A percentile compares a stretch with the other conserved stretches of the same genome.
These are phyloP conservation scores for Pteria penguin DNA, from an alignment of 2,888 invertebrate genomes.

Conservation along the genomic window DNA sequence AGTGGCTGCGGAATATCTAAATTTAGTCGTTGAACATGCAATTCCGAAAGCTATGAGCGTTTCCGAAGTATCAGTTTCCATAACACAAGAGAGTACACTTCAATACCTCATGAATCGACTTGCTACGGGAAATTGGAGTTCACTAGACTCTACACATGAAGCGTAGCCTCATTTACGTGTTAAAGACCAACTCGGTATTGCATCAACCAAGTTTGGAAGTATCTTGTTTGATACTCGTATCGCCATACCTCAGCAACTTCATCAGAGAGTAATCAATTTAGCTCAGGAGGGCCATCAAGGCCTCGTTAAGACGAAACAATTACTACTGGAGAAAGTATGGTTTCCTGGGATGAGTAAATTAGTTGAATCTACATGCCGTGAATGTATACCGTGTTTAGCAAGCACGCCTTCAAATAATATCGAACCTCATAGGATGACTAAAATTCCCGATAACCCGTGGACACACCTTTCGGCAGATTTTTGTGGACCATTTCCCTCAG, in stretches of 20 bases:
- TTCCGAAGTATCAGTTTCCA: slow-evolving; percentile 32
- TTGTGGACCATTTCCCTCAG: slow-evolving; percentile 36
- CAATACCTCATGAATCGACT: slow-evolving; percentile 14
- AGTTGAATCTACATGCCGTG: slow-evolving; percentile 32
- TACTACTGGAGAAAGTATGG: slow-evolving; percentile 45
- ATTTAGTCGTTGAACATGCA: slow-evolving; percentile 29
- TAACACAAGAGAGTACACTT: slow-evolving; percentile 2
- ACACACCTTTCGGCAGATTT: slow-evolving; percentile 42
- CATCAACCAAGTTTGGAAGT: neutral
- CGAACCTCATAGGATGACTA: slow-evolving; percentile 42
- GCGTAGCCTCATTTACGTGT: neutral
- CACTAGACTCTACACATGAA: neutral
- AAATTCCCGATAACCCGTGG: slow-evolving; percentile 42
- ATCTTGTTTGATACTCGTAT: slow-evolving; percentile 29
- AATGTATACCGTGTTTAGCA: slow-evolving; percentile 41
- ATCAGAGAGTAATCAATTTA: slow-evolving; percentile 41
- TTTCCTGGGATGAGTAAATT: slow-evolving; percentile 23
- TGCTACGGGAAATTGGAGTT: slow-evolving; percentile 6
- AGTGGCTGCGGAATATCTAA: slow-evolving; percentile 38
- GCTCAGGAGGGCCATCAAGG: slow-evolving; percentile 62
- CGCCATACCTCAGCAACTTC: slow-evolving; percentile 47
- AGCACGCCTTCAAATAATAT: neutral
- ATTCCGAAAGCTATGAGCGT: slow-evolving; percentile 46
- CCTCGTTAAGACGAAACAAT: slow-evolving; percentile 54
- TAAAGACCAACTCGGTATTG: slow-evolving; percentile 4